Evolutionary conservation across 2,113 vertebrate genomes (phyloP).

Genomic region (Smithornis capensis): DNA sequence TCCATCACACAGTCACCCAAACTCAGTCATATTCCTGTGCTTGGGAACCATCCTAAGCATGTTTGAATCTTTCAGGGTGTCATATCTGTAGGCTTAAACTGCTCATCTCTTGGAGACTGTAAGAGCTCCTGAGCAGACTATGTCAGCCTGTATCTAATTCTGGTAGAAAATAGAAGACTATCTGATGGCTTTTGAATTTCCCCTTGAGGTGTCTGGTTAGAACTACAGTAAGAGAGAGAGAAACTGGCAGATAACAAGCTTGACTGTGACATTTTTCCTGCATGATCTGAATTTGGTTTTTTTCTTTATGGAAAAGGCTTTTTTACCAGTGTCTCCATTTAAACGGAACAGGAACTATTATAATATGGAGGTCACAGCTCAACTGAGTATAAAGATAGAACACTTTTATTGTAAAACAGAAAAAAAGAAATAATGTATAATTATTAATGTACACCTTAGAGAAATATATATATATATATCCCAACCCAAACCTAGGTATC

Average conservation of each 20-base stretch:
- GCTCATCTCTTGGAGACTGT: background rate
- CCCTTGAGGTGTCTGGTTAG: background rate
- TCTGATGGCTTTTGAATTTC: background rate
- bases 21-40: rapidly evolving
- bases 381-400: too few species aligned
- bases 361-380: too few species aligned
- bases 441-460: too few species aligned
- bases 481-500: too few species aligned
- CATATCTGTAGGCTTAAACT: background rate
- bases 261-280: background rate
- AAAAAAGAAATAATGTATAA: too few species aligned
- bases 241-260: background rate
- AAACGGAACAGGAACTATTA: too few species aligned
- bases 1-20: rapidly evolving
- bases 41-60: background rate
- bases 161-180: background rate
- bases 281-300: background rate
- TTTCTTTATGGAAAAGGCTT: background rate
- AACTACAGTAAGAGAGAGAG: background rate
- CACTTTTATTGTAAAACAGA: too few species aligned
- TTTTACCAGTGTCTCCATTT: too few species aligned
- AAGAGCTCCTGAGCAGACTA: background rate
- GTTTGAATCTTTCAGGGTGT: background rate
- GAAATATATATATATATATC: too few species aligned
- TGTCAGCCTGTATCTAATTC: background rate